Conservation (phyloP, 2,888 invertebrate species). For the Tanytarsus gracilentus region DNA sequence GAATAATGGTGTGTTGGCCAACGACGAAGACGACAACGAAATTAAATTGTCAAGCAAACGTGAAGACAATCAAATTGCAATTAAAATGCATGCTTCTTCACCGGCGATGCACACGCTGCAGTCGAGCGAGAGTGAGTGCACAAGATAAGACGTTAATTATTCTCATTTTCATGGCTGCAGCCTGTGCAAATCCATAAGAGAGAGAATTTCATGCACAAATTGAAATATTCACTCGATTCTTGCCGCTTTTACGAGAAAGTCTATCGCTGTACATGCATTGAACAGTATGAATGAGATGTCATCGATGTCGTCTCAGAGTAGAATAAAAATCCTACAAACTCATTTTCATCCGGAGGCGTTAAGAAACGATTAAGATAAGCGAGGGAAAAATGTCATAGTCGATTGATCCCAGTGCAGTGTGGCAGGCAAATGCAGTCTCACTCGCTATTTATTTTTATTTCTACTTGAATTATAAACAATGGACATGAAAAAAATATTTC, state of each 20-base stretch:
- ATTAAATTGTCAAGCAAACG: conserved; percentile 26
- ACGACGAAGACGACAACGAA: not conserved
- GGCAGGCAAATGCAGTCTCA: not conserved
- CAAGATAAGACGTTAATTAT: conserved; percentile 12
- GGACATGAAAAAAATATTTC: conserved; percentile 1
- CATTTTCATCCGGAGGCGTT: conserved; percentile 14
- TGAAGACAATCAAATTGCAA: conserved; percentile 24
- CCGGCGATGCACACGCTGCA: not conserved
- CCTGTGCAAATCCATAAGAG: not conserved
- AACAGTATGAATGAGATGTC: not conserved
- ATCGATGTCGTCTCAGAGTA: too few relatives aligned
- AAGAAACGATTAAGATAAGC: conserved; percentile 20
- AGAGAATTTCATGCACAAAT: not conserved
- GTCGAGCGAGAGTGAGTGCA: not conserved
- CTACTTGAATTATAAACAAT: not conserved
- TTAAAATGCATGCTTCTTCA: not conserved
- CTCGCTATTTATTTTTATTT: not conserved
- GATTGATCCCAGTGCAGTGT: conserved; percentile 5
- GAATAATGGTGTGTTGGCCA: too few relatives aligned
- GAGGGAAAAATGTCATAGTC: conserved; percentile 18
- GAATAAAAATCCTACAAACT: too few relatives aligned
- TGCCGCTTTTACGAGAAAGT: not conserved
- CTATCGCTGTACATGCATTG: not conserved
- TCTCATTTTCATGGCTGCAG: conserved; percentile 1
- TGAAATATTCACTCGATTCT: not conserved